These are phyloP conservation scores for Macrophya alboannulata DNA, from an alignment of 2,888 invertebrate species.

Conservation along the genomic window DNA sequence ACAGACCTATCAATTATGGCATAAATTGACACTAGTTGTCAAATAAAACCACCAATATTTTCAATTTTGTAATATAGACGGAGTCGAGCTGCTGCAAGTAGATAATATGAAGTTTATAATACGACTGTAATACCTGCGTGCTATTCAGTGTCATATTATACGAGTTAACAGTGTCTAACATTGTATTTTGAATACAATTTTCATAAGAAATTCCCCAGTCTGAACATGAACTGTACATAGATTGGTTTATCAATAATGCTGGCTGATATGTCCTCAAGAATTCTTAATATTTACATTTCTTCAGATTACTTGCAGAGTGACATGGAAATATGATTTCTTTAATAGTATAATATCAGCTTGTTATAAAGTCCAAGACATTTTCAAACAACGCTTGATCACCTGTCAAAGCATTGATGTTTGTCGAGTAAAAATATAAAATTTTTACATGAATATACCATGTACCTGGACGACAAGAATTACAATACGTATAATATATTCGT, in stretches of 20 bases:
- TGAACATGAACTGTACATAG: neutral
- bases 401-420: neutral
- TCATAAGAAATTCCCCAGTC: conserved; percentile 14
- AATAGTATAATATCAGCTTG: neutral
- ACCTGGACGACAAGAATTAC: neutral
- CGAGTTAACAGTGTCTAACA: neutral
- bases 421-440: neutral
- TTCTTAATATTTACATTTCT: conserved; percentile 7
- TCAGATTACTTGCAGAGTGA: conserved; percentile 31
- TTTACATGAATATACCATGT: neutral
- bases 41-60: conserved; percentile 71
- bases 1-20: conserved; percentile 67
- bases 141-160: neutral
- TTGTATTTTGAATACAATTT: conserved; percentile 38
- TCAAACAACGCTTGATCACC: conserved; percentile 19
- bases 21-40: conserved; percentile 71
- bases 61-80: conserved; percentile 72
- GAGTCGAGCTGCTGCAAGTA: conserved; percentile 27
- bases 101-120: conserved; percentile 33
- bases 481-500: neutral
- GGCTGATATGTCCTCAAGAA: neutral
- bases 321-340: conserved; percentile 22
- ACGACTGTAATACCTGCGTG: conserved; percentile 59
- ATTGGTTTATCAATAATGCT: neutral
- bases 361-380: neutral